Conservation (phyloP, 2,888 invertebrate species). For the Drosophila borealis region DNA sequence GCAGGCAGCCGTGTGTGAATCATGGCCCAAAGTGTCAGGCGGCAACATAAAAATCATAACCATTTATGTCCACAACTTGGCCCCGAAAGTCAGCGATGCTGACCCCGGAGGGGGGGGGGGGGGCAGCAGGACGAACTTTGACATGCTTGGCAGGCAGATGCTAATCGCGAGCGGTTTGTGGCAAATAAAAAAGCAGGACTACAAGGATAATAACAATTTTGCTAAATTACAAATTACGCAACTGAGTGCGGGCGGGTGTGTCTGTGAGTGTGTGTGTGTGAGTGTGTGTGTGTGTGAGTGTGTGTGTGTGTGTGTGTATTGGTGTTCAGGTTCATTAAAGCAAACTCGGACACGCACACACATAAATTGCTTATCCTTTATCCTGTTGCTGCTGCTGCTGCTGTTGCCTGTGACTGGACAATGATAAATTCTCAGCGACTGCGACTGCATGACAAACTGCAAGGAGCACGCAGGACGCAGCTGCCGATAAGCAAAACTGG, state of each 20-base stretch:
- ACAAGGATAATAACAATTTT: slow-evolving; percentile 76
- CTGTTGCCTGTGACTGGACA: slow-evolving; percentile 33
- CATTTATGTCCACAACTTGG: slow-evolving; percentile 60
- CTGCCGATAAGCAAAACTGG: slow-evolving; percentile 70
- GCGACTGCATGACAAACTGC: slow-evolving; percentile 80
- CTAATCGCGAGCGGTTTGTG: slow-evolving; percentile 46
- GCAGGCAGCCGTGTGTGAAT: slow-evolving; percentile 48
- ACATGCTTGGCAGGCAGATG: slow-evolving; percentile 43
- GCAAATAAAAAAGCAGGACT: slow-evolving; percentile 67
- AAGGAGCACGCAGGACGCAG: slow-evolving; percentile 76
- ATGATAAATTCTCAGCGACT: slow-evolving; percentile 81
- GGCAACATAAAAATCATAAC: slow-evolving; percentile 76
- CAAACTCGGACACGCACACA: slow-evolving; percentile 65
- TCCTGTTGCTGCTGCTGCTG: slow-evolving; percentile 65
- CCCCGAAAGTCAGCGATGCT: slow-evolving; percentile 11
- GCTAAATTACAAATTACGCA: slow-evolving; percentile 73
- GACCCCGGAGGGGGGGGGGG: slow-evolving; percentile 2
- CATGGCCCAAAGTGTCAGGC: slow-evolving; percentile 67
- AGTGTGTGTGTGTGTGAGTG: slow-evolving; percentile 9
- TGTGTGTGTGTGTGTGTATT: slow-evolving; percentile 10
- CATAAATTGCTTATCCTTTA: slow-evolving; percentile 78
- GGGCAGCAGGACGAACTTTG: slow-evolving; percentile 9
- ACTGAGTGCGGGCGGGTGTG: slow-evolving; percentile 10
- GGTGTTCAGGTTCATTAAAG: slow-evolving; percentile 68
- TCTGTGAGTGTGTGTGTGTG: slow-evolving; percentile 4